Conservation (phyloP, 2,797 vertebrate genomes). For the Australoheros facetus region DNA sequence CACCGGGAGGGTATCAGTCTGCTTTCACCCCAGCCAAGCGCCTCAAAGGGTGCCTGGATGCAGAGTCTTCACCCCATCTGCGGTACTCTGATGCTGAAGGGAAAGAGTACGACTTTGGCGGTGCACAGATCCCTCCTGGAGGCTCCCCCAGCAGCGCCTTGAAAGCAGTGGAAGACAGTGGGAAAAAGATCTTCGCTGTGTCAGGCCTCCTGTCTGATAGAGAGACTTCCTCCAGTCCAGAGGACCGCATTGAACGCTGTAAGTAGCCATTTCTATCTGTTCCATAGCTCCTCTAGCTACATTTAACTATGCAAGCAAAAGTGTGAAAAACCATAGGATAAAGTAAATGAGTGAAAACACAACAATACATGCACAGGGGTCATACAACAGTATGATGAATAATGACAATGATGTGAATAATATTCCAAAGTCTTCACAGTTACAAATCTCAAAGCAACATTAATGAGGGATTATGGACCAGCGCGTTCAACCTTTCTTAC, state of each 20-base stretch:
- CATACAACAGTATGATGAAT: not conserved
- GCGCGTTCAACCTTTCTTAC: not conserved
- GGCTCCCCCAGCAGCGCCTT: constrained; percentile 90
- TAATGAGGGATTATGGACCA: not conserved
- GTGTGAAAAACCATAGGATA: constrained; percentile 6
- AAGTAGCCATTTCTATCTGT: constrained; percentile 79
- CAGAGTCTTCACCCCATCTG: constrained; percentile 94
- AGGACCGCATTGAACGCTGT: constrained; percentile 99
- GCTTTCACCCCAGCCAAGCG: constrained; percentile 98
- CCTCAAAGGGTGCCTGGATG: constrained; percentile 97
- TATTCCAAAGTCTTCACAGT: not conserved
- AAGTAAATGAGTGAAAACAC: not conserved
- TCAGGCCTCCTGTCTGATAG: constrained; percentile 98
- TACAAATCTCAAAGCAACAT: not conserved
- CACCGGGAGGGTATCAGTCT: constrained; percentile 92
- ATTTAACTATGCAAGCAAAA: not conserved
- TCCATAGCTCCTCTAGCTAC: not conserved
- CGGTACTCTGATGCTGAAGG: constrained; percentile 98
- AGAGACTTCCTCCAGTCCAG: constrained; percentile 96
- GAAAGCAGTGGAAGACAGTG: constrained; percentile 95
- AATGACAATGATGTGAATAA: not conserved
- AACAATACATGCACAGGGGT: not conserved
- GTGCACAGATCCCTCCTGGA: constrained; percentile 90
- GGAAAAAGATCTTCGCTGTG: constrained; percentile 98
- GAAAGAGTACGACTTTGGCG: constrained; percentile 98